Evolutionary conservation across 2,113 vertebrate species (phyloP), one percentile per base, ranked within the genome.

Genomic region (Puffinus mauretanicus): DNA sequence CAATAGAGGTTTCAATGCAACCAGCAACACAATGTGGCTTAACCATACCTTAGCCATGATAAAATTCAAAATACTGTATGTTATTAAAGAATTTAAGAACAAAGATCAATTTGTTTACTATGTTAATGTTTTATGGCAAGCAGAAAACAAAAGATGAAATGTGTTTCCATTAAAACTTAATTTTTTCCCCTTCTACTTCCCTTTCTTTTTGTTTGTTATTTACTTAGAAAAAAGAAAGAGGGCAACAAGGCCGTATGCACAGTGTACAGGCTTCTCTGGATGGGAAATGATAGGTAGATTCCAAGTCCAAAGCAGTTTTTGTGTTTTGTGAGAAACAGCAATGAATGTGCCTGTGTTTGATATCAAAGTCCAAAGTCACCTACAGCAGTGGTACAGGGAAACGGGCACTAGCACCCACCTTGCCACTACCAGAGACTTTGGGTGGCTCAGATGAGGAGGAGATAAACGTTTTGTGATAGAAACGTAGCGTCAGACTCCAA

Each of bases 111-210:
- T 93, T 96, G 85, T 96, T 96, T 96, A 96, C 86, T 95, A 88
- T 54, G 51, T 91, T 94, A 91, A 96, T 80, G 58, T 93, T 94
- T 91, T 82, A 78, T 71, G 87, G 60, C 93, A 90, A 97, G 75
- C 75, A 90, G 55, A 93, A 97, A 89, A 86, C n/a, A 82, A 94
- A 91, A 94, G 49, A 80, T 32, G 12, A 95, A 86, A 96, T 14
- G 62, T 73, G 66, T 95, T 96, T 96, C 87, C 71, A 97, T 97
- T 97, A 97, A 97, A 97, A 95, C 30, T 73, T 94, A 91, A 38
- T 82, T 94, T 93, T 60, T 17, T 2, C 70, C 94, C 91, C 81
- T 93, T 95, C 64, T 57, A 85, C 14, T 69, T 92, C 67, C n/a
- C 44, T 94, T 95, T 94, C 49, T 49, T 93, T 90, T 81, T 44